Evolutionary conservation across 30 jellyfish, hydroid and myxozoan genomes (phyloP), one percentile per base, ranked within the genome.

Genomic region (Chironex yamaguchii): DNA sequence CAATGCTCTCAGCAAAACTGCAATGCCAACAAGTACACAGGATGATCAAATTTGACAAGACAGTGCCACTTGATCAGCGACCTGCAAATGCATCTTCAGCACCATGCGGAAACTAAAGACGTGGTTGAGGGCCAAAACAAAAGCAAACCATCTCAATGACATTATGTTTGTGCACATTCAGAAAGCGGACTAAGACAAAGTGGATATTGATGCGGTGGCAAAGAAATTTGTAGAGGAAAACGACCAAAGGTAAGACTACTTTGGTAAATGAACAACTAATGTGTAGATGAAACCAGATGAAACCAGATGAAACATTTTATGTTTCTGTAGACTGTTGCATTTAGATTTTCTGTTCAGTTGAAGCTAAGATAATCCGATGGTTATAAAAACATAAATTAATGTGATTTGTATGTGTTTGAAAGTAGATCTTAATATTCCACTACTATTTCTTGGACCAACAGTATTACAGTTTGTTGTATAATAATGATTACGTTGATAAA

Each of bases 111-210:
- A 66, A 66, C 26, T 49, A 28, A 74, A 30, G 50, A 74, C 75
- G 50, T 74, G 87, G 65, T 23, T 20, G 26, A 74, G 87, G 50
- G 87, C 75, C 50, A 25, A 34, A 30, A 49, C 79, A 13, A 20
- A 34, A 14, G 89, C 62, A 76, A 76, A 76, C 23, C 82, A 76
- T 30, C 64, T 33, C 49, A 51, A 53, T 36, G 82, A 76, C 89
- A 76, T 76, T 52, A 29, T 52, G 89, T 76, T 76, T 76, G 89
- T 64, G 30, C 27, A 76, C 34, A 76, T 53, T 34, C 63, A 76
- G 89, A 76, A 76, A 51, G 36, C 25, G 3, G 66, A 72, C 29
- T 21, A 36, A 52, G 89, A 33, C 89, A 52, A 52, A 3, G 79
- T 76, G 12, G 79, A 34, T 22, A 49, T 76, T 49, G 53, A 73